A percentile compares a stretch with the other conserved stretches of the same genome.
These are phyloP conservation scores for Ryuthela nishihirai DNA, from an alignment of 2,888 invertebrate genomes.

Conservation along the genomic window DNA sequence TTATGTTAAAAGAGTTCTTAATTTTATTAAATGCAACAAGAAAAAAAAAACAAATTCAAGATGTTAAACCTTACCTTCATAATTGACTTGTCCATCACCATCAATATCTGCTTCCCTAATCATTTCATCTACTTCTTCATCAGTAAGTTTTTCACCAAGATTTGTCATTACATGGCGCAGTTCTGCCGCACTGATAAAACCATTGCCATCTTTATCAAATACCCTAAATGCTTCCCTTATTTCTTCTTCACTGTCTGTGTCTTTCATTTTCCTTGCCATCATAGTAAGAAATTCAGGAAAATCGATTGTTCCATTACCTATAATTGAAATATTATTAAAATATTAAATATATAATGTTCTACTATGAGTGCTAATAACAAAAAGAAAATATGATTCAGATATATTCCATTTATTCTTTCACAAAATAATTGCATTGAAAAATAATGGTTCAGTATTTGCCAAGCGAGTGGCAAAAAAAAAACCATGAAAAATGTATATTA, in stretches of 20 bases:
- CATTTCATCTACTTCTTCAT: constrained; percentile 99
- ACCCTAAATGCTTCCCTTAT: constrained; percentile 97
- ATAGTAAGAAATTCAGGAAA: constrained; percentile 99
- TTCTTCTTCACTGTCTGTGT: constrained; percentile 98
- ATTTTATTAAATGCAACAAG: constrained; percentile 42
- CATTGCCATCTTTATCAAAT: constrained; percentile 99
- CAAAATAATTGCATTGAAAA: background rate
- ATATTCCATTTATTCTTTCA: background rate
- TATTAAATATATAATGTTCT: too few relatives aligned
- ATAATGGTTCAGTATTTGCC: too few relatives aligned
- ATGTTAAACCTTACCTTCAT: constrained; percentile 66
- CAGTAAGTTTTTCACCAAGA: constrained; percentile 97
- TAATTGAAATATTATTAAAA: constrained; percentile 40
- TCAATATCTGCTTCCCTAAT: constrained; percentile 98
- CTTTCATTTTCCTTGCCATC: constrained; percentile 99
- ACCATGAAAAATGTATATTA: too few relatives aligned
- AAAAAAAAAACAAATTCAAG: background rate
- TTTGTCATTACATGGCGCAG: constrained; percentile 99
- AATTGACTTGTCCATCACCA: constrained; percentile 98
- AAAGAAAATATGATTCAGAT: background rate
- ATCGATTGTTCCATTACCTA: constrained; percentile 99
- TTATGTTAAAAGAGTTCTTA: too few relatives aligned
- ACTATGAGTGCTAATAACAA: background rate
- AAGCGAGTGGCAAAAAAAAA: too few relatives aligned
- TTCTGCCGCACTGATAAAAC: constrained; percentile 97